Evolutionary conservation across 2,797 vertebrate genomes (phyloP).

Genomic region (Lates japonicus): DNA sequence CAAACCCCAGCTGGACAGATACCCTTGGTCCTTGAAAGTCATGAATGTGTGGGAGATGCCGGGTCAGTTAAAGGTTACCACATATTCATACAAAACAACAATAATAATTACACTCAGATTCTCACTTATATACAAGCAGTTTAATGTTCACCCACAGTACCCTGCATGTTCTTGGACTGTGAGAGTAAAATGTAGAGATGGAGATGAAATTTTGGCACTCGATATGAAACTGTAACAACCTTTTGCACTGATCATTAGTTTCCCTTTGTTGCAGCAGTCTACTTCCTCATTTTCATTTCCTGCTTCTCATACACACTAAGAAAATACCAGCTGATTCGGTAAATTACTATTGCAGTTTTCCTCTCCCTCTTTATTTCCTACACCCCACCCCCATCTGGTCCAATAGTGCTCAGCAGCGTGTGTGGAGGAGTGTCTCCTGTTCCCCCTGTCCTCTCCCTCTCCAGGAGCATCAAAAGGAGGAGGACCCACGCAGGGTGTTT

Average conservation of each 20-base stretch:
- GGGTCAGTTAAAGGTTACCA: not conserved
- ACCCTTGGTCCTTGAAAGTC: not conserved
- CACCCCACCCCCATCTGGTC: conserved; percentile 62
- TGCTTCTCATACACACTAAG: not conserved
- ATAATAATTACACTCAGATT: not conserved
- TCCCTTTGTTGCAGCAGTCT: not conserved
- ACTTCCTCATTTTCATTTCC: not conserved
- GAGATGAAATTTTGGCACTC: not conserved
- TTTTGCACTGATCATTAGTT: not conserved
- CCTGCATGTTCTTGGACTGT: not conserved
- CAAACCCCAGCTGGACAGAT: not conserved
- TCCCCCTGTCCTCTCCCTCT: conserved; percentile 81
- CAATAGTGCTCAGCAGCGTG: conserved; percentile 73
- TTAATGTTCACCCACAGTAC: not conserved
- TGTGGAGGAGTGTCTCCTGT: conserved; percentile 81
- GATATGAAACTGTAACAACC: not conserved
- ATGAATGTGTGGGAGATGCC: not conserved
- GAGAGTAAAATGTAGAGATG: not conserved
- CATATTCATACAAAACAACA: not conserved
- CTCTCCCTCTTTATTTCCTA: conserved; percentile 43
- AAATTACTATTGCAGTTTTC: conserved; percentile 20
- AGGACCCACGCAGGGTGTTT: conserved; percentile 85
- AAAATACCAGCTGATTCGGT: conserved; percentile 14
- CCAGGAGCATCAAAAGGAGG: conserved; percentile 87
- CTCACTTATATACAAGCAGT: not conserved